Conservation (phyloP, 2,888 invertebrate genomes). For the Eristalis pertinax region DNA sequence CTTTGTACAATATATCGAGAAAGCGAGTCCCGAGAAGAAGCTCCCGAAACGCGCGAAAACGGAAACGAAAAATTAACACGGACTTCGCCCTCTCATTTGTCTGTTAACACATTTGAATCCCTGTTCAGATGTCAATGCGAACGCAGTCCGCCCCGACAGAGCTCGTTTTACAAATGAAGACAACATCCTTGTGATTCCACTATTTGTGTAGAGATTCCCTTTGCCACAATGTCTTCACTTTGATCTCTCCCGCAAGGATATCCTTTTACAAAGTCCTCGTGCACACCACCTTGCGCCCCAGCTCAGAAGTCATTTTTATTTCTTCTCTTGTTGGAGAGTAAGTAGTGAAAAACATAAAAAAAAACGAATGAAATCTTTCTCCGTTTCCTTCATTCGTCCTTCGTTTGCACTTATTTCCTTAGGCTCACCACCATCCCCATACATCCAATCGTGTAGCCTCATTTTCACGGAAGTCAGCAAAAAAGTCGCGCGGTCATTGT, state of each 20-base stretch:
- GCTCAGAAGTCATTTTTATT: neutral
- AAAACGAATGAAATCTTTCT: constrained; percentile 23
- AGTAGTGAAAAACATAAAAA: constrained; percentile 22
- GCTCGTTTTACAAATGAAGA: neutral
- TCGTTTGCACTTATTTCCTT: neutral
- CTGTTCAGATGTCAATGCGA: neutral
- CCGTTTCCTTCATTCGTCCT: constrained; percentile 33
- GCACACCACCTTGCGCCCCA: neutral
- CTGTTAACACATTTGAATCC: neutral
- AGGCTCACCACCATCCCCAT: constrained; percentile 20
- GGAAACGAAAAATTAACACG: neutral
- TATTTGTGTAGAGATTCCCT: neutral
- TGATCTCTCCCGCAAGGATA: constrained; percentile 6
- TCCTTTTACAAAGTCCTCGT: neutral
- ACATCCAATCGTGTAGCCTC: constrained; percentile 47
- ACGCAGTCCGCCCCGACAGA: neutral
- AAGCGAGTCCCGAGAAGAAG: no score
- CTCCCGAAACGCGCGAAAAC: neutral
- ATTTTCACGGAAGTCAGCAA: constrained; percentile 52
- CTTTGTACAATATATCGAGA: no score
- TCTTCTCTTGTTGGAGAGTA: neutral
- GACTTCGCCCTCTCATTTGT: neutral
- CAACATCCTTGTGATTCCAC: neutral
- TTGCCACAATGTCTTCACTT: neutral
- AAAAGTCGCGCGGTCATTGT: constrained; percentile 70